Conservation (phyloP, 2,888 invertebrate species). For the Eristalinus aeneus region DNA sequence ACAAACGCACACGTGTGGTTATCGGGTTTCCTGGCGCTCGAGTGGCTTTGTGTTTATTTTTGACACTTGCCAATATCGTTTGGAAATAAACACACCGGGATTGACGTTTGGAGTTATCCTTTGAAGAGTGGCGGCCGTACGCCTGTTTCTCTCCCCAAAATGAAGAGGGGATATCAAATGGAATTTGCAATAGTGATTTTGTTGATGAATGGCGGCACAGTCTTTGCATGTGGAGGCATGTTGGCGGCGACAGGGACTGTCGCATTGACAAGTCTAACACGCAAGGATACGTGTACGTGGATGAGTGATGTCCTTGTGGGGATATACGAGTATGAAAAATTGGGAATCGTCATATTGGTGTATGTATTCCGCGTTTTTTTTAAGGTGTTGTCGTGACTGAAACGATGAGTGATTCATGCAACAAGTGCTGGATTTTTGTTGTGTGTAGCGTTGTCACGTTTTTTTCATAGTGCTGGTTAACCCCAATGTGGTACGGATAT, state of each 20-base stretch:
- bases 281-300: background rate
- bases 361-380: background rate
- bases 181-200: constrained; percentile 42
- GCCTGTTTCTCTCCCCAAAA: background rate
- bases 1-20: background rate
- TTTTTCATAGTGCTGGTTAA: background rate
- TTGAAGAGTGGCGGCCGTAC: background rate
- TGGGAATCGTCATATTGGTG: background rate
- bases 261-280: background rate
- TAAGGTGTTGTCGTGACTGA: background rate
- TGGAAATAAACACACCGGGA: constrained; percentile 42
- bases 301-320: constrained; percentile 38
- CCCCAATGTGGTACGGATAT: background rate
- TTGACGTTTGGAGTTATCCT: constrained; percentile 26
- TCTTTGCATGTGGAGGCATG: constrained; percentile 18
- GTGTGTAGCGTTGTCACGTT: background rate
- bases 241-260: background rate
- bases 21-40: background rate
- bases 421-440: background rate
- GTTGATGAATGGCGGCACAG: constrained; percentile 19
- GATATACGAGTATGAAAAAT: background rate
- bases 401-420: constrained; percentile 10
- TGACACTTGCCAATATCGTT: constrained; percentile 29
- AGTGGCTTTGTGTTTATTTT: background rate
- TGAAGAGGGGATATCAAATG: constrained; percentile 21